Evolutionary conservation across 2,888 invertebrate species (phyloP).

Genomic region (Tipula vernalis): DNA sequence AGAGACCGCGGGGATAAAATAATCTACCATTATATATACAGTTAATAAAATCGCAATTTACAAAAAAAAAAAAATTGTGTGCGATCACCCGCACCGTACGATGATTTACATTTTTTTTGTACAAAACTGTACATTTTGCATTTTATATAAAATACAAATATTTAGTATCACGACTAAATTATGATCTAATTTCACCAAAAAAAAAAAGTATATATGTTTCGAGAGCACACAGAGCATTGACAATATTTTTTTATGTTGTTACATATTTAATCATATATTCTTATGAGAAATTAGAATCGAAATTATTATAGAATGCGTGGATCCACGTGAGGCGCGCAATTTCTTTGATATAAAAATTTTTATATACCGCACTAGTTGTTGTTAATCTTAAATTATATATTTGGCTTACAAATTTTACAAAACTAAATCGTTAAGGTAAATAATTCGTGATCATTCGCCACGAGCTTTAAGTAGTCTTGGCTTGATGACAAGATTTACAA

Average conservation of each 20-base stretch:
- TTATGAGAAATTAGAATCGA: background rate
- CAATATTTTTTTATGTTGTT: background rate
- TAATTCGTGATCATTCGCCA: background rate
- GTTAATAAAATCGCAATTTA: background rate
- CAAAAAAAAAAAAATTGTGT: background rate
- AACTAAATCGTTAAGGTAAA: background rate
- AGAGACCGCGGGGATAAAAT: background rate
- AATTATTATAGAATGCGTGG: background rate
- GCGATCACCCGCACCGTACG: background rate
- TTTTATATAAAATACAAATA: background rate
- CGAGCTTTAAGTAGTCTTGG: background rate
- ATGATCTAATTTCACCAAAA: background rate
- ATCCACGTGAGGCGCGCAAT: background rate
- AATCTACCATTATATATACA: background rate
- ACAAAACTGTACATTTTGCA: background rate
- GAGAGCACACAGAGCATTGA: background rate
- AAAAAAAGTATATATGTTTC: background rate
- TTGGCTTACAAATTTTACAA: too few relatives aligned
- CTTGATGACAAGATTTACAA: background rate
- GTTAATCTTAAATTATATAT: background rate
- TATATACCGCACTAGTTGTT: background rate
- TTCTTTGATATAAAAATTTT: too few relatives aligned
- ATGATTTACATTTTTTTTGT: background rate
- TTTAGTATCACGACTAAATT: background rate
- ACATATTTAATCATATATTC: background rate